phyloP scores from a whole-genome alignment of 37 sponge, comb jelly and placozoan genomes.

The Geodia barretti region DNA sequence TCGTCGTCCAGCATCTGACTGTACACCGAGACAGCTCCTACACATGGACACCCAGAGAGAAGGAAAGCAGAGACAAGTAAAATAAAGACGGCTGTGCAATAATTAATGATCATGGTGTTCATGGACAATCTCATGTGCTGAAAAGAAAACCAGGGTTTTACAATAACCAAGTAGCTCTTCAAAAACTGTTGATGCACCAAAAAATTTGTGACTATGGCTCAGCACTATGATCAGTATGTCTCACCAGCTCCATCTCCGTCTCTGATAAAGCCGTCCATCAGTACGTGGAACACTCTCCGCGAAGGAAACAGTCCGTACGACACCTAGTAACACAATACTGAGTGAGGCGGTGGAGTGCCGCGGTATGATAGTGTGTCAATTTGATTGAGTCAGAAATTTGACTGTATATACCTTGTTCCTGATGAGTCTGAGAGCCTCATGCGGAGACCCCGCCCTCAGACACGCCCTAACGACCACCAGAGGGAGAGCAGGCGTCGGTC shows the following conservation, averaged over 20 bases:
- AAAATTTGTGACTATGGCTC: background rate
- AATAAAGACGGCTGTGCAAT: too few relatives aligned
- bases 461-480: constrained; percentile 38
- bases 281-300: background rate
- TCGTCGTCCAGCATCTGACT: constrained; percentile 14
- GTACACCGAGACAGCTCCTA: constrained; percentile 15
- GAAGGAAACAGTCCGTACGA: constrained; percentile 48
- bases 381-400: too few relatives aligned
- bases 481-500: constrained; percentile 14
- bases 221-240: background rate
- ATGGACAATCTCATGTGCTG: too few relatives aligned
- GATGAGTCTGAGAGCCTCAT: constrained; percentile 9
- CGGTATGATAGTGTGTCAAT: background rate
- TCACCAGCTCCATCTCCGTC: constrained; percentile 14
- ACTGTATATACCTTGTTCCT: constrained; percentile 38
- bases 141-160: too few relatives aligned
- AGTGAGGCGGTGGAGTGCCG: background rate
- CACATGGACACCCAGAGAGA: background rate
- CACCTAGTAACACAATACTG: background rate
- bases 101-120: too few relatives aligned
- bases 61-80: too few relatives aligned
- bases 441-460: background rate
- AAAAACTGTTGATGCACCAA: background rate
- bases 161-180: background rate
- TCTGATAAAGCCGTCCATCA: constrained; percentile 23